Conservation (phyloP, 2,113 vertebrate genomes). For the Dicentrarchus labrax region DNA sequence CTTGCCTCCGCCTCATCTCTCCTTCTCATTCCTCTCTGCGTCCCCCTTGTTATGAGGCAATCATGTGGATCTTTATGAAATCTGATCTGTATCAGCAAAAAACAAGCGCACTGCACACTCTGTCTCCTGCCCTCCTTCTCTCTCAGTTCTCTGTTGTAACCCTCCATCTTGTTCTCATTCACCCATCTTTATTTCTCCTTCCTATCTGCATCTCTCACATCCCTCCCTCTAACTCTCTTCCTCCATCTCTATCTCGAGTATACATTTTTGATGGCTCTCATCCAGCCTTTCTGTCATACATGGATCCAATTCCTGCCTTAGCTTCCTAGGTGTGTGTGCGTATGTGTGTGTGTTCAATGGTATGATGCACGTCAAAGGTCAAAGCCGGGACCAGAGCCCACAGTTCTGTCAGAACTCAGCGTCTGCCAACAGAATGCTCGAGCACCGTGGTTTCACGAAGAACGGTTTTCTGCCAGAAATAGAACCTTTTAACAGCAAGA, state of each 20-base stretch:
- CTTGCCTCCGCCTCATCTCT: constrained; percentile 64
- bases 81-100: constrained; percentile 78
- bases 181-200: constrained; percentile 49
- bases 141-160: constrained; percentile 48
- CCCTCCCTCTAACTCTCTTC: constrained; percentile 36
- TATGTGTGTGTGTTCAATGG: constrained; percentile 23
- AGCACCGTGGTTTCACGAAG: constrained; percentile 48
- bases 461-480: constrained; percentile 64
- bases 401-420: constrained; percentile 32
- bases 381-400: constrained; percentile 41
- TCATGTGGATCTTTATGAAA: constrained; percentile 84
- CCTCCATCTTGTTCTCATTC: constrained; percentile 69
- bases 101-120: constrained; percentile 56
- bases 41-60: constrained; percentile 80
- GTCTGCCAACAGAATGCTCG: constrained; percentile 54
- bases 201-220: constrained; percentile 44
- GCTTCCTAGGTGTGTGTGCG: constrained; percentile 7
- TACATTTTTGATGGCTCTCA: constrained; percentile 26
- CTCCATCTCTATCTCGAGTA: constrained; percentile 34
- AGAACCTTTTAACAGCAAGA: constrained; percentile 63
- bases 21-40: constrained; percentile 67
- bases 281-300: background rate
- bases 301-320: constrained; percentile 14
- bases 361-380: constrained; percentile 54
- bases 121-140: constrained; percentile 54